Conservation (phyloP, 2,113 vertebrate species). For the Penelope pileata region DNA sequence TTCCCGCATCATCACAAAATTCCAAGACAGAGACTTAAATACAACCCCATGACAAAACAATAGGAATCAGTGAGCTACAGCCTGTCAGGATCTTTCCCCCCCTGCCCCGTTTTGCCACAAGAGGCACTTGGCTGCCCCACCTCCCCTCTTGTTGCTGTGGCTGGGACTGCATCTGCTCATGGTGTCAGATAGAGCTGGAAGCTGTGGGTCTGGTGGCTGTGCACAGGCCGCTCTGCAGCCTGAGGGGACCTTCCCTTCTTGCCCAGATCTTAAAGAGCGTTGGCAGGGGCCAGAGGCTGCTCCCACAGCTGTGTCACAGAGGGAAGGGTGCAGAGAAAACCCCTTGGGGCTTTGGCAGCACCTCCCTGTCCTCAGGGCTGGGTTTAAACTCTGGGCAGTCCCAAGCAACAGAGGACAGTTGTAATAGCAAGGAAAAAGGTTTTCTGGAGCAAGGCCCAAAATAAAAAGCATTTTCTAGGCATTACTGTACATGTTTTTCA, state of each 20-base stretch:
- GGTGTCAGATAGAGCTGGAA: background rate
- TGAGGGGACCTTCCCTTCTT: background rate
- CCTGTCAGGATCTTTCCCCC: background rate
- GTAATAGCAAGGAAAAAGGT: background rate
- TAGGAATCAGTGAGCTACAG: fast-evolving
- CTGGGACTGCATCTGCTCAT: fast-evolving
- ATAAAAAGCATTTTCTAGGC: slow-evolving; percentile 1
- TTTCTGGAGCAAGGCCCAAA: slow-evolving; percentile 35
- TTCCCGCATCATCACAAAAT: background rate
- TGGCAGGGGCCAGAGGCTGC: background rate
- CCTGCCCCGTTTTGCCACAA: too few relatives aligned
- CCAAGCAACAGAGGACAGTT: background rate
- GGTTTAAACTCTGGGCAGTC: background rate
- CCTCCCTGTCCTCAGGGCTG: background rate
- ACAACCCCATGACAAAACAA: fast-evolving
- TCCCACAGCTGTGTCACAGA: background rate
- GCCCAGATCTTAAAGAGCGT: fast-evolving
- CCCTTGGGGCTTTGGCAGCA: background rate
- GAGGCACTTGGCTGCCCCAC: background rate
- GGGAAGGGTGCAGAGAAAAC: background rate
- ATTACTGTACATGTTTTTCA: background rate
- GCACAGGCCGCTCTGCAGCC: background rate
- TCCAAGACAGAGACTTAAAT: fast-evolving
- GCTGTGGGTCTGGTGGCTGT: background rate
- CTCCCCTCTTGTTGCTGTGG: background rate